phyloP scores from a whole-genome alignment of 2,113 vertebrate genomes.

The Malaclemys terrapin region DNA sequence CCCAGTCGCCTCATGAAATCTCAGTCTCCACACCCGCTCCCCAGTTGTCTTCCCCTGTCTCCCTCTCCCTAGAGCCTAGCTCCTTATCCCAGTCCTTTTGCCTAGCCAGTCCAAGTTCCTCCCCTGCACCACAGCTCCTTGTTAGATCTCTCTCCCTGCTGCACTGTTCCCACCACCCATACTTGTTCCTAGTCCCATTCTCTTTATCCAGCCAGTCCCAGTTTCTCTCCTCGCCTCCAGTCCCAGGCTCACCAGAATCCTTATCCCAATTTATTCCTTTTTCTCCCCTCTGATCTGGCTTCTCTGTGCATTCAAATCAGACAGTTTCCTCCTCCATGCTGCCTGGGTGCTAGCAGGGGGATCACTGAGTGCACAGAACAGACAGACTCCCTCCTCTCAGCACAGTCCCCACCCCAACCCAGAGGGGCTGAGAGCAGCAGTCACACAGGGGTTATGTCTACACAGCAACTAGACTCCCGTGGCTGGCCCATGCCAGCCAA shows the following conservation, averaged over 20 bases:
- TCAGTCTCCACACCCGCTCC: background rate
- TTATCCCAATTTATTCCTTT: background rate
- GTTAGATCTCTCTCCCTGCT: background rate
- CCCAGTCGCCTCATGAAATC: background rate
- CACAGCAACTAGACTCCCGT: too few species aligned
- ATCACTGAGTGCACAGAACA: background rate
- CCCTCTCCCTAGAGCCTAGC: background rate
- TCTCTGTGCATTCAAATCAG: background rate
- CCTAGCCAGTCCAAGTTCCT: background rate
- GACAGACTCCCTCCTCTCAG: background rate
- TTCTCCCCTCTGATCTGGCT: background rate
- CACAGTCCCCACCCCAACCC: background rate
- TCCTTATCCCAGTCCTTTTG: background rate
- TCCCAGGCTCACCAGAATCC: background rate
- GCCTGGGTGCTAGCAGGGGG: background rate
- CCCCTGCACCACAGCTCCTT: background rate
- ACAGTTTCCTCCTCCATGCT: background rate
- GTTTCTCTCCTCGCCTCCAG: background rate
- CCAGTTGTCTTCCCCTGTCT: background rate
- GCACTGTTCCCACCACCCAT: background rate
- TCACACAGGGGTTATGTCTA: too few species aligned
- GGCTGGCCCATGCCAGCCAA: too few species aligned
- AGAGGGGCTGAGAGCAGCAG: too few species aligned
- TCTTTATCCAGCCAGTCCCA: background rate
- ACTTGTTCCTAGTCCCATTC: background rate